These are phyloP conservation scores for Pissodes strobi DNA, from an alignment of 1,140 invertebrate species.

Conservation along the genomic window DNA sequence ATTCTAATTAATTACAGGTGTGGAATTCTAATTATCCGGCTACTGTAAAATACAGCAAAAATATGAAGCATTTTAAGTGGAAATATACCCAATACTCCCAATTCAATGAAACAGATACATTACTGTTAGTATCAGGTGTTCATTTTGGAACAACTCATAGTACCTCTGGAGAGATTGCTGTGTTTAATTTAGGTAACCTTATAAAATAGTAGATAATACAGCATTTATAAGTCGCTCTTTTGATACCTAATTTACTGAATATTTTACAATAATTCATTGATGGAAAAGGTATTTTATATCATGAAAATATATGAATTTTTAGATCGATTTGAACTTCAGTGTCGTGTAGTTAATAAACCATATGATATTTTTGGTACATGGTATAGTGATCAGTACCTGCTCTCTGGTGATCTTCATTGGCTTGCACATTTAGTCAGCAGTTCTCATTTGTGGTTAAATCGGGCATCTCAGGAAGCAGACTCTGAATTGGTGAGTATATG, in stretches of 20 bases:
- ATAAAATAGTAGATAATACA: background rate
- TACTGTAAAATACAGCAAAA: constrained; percentile 71
- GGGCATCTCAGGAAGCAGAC: constrained; percentile 78
- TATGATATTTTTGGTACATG: constrained; percentile 90
- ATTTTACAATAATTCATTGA: background rate
- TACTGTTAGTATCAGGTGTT: constrained; percentile 84
- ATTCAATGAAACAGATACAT: constrained; percentile 82
- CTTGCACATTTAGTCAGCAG: constrained; percentile 78
- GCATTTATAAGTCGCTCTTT: background rate
- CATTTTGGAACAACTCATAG: constrained; percentile 80
- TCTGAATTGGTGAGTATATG: constrained; percentile 74
- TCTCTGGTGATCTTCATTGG: constrained; percentile 83
- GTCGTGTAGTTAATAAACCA: constrained; percentile 82
- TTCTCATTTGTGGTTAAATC: constrained; percentile 83
- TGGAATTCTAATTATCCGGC: constrained; percentile 79
- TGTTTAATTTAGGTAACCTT: constrained; percentile 73
- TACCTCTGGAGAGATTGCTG: constrained; percentile 86
- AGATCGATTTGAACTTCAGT: constrained; percentile 76
- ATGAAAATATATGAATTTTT: constrained; percentile 14
- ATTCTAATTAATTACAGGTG: too few species aligned
- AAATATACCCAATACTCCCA: constrained; percentile 90
- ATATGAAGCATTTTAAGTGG: constrained; percentile 86
- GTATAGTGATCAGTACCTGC: constrained; percentile 81
- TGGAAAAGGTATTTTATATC: background rate
- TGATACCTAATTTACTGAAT: background rate